phyloP scores from a whole-genome alignment of 2,797 vertebrate species.

The Argya squamiceps region DNA sequence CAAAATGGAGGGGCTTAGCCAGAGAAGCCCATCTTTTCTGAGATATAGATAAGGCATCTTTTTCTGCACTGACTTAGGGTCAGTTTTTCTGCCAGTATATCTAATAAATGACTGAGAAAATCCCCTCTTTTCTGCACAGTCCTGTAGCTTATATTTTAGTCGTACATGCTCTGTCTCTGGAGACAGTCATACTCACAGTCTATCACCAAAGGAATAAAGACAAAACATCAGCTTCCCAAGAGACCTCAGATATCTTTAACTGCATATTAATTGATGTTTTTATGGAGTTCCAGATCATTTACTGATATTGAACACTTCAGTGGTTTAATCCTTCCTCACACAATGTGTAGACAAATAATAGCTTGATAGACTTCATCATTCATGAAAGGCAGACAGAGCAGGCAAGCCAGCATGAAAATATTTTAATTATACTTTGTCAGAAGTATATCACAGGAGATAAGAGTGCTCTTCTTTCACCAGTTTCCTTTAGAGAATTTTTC shows the following conservation, averaged over 20 bases:
- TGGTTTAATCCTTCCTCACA: constrained; percentile 25
- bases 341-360: constrained; percentile 24
- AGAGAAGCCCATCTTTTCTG: neutral
- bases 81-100: neutral
- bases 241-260: neutral
- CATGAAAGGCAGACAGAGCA: neutral
- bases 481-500: neutral
- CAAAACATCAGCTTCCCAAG: neutral
- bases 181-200: neutral
- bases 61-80: neutral
- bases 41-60: neutral
- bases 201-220: neutral
- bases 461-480: neutral
- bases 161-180: neutral
- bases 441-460: neutral
- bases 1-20: neutral
- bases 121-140: neutral
- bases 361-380: constrained; percentile 1
- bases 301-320: constrained; percentile 2
- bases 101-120: neutral
- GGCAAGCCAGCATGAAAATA: constrained; percentile 40
- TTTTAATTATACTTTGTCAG: constrained; percentile 51
- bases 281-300: constrained; percentile 48
- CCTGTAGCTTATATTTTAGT: neutral
- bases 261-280: constrained; percentile 36